Percentiles rank a stretch among this genome's conserved stretches.
These are phyloP conservation scores for Salminus brasiliensis DNA, from an alignment of 2,113 vertebrate genomes.

Conservation along the genomic window DNA sequence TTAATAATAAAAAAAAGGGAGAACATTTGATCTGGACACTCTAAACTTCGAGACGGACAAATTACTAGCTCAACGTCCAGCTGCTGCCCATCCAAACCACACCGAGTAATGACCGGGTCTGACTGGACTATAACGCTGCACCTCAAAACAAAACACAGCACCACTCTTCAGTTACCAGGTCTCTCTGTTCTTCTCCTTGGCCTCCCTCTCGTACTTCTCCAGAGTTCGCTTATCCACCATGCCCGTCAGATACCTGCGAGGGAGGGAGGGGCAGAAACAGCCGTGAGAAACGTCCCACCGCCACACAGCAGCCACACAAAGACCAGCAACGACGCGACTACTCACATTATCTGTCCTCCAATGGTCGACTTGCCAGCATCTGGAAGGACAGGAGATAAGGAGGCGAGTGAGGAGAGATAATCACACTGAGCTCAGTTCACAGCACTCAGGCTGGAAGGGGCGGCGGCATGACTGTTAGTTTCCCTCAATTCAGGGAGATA, in stretches of 20 bases:
- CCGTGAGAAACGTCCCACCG: background rate
- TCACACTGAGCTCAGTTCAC: background rate
- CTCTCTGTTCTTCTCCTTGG: constrained; percentile 95
- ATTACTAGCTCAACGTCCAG: too few species aligned
- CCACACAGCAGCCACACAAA: background rate
- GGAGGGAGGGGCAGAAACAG: background rate
- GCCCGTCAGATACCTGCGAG: constrained; percentile 86
- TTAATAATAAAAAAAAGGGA: too few species aligned
- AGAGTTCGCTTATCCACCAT: constrained; percentile 93
- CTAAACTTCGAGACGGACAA: too few species aligned
- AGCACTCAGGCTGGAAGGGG: background rate
- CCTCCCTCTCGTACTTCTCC: constrained; percentile 92
- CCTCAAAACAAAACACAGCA: too few species aligned
- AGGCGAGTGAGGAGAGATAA: constrained; percentile 35
- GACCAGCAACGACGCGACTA: background rate
- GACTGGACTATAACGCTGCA: too few species aligned
- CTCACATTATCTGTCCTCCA: constrained; percentile 94
- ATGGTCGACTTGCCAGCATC: constrained; percentile 92
- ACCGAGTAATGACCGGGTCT: too few species aligned
- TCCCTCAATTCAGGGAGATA: too few species aligned
- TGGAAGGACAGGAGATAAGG: constrained; percentile 53
- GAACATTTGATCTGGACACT: too few species aligned
- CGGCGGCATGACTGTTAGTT: background rate
- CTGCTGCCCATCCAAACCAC: too few species aligned
- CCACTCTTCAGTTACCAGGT: constrained; percentile 83